These are phyloP conservation scores for Otocyon megalotis DNA, from an alignment of 2,113 vertebrate species.

Conservation along the genomic window DNA sequence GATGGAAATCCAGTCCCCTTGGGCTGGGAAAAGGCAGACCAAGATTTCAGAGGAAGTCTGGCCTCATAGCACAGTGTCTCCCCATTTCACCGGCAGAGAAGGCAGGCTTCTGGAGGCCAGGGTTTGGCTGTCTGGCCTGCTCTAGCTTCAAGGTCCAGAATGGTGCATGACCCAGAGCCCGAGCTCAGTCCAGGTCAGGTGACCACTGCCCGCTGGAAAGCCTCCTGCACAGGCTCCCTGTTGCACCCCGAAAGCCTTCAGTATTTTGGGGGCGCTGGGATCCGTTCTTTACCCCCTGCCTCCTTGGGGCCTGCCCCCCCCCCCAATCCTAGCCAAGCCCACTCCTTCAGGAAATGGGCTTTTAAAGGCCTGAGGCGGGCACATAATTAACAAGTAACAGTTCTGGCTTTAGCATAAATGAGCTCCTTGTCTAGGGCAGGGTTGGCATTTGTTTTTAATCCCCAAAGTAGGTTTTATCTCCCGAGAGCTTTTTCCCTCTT, in stretches of 20 bases:
- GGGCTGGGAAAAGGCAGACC: not conserved
- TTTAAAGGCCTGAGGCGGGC: conserved; percentile 5
- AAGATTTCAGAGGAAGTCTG: not conserved
- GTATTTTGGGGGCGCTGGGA: not conserved
- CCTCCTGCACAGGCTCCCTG: not conserved
- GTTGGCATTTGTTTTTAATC: conserved; percentile 51
- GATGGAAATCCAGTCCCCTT: not conserved
- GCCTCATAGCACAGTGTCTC: accelerated
- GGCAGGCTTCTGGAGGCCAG: accelerated
- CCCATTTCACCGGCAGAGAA: accelerated
- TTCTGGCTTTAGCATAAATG: conserved; percentile 29
- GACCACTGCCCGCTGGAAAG: not conserved
- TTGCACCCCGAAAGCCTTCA: not conserved
- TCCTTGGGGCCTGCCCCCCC: not conserved
- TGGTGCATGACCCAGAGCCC: accelerated
- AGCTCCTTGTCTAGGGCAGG: conserved; percentile 56
- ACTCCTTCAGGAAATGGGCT: conserved; percentile 55
- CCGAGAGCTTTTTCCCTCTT: not conserved
- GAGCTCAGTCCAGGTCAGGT: not conserved
- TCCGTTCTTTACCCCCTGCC: not conserved
- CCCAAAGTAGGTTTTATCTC: conserved; percentile 33
- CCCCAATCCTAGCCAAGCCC: not conserved
- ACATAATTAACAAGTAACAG: conserved; percentile 42
- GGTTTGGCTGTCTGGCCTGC: not conserved
- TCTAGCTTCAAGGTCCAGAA: not conserved